Evolutionary conservation across 2,888 invertebrate species (phyloP), one percentile per base, ranked within the genome.

Genomic region (Hecatera dysodea): DNA sequence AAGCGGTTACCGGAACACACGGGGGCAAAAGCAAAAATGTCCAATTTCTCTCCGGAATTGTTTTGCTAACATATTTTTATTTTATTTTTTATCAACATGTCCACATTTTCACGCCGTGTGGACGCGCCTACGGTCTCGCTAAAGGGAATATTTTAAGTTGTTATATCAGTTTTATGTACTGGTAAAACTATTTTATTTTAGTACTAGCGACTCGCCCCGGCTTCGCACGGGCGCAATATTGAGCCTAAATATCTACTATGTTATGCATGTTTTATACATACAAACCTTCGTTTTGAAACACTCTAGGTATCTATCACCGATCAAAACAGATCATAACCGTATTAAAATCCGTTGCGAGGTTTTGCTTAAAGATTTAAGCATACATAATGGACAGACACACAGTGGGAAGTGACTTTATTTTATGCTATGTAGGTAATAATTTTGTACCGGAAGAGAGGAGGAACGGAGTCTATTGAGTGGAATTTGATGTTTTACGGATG

Each of bases 11-110:
- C 73, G 80, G 77, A 78, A 82, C 82, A 83, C 78, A 81, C 81
- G 59, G 78, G 80, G 59, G 86, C 84, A 88, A 87, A 89, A 84
- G 85, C 84, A 78, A 87, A 86, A 87, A 83, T 81, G 84, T 84
- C 83, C 87, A 84, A 86, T 88, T 86, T 83, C 76, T 75, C 81
- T 77, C 66, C 62, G 75, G 83, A 81, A 89, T 89, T 87, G 88
- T 89, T 89, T 88, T 86, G 83, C 72, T 71, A 78, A 82, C 86
- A 83, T 84, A 57, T 84, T 73, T 77, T 78, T 82, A 24, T 72
- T 70, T 88, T n/a, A n/a, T n/a, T n/a, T 88, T 84, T 78, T 44
- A 80, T 72, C 65, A 63, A 65, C 83, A 79, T 85, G 86, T 87
- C 83, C 85, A 80, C 87, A 78, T 86, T 87, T 88, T 87, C 81